phyloP scores from a whole-genome alignment of 2,888 invertebrate genomes.

The Bombylius major region DNA sequence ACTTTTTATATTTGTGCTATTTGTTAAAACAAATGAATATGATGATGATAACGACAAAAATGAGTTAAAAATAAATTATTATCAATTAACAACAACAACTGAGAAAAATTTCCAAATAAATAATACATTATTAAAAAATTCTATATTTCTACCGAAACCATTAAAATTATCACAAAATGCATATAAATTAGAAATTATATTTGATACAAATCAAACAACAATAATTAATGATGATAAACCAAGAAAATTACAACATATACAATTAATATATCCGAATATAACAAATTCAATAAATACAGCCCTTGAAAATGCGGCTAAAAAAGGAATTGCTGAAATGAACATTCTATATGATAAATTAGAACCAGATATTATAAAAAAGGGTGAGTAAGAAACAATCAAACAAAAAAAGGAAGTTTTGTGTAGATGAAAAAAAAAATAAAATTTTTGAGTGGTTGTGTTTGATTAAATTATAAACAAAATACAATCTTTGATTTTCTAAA shows the following conservation, averaged over 20 bases:
- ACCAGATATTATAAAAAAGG: conserved; percentile 32
- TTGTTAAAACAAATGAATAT: neutral
- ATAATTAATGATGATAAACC: conserved; percentile 3
- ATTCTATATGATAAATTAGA: conserved; percentile 31
- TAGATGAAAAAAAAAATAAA: too few species aligned
- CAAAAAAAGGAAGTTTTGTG: too few species aligned
- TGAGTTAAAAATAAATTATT: neutral
- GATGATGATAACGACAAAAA: neutral
- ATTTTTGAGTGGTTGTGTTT: too few species aligned
- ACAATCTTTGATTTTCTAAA: too few species aligned
- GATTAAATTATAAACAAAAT: too few species aligned
- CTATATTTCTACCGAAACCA: conserved; percentile 7
- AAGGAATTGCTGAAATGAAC: conserved; percentile 33
- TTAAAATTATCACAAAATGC: conserved; percentile 3
- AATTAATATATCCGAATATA: neutral
- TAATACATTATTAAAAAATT: neutral
- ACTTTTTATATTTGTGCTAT: neutral
- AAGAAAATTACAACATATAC: neutral
- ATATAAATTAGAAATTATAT: neutral
- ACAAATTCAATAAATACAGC: conserved; percentile 25
- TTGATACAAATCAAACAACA: neutral
- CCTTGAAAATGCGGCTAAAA: conserved; percentile 30
- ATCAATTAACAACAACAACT: too few species aligned
- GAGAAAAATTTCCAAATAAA: neutral
- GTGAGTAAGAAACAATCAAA: conserved; percentile 17